These are phyloP conservation scores for Oligia strigilis DNA, from an alignment of 2,888 invertebrate genomes.

Conservation along the genomic window DNA sequence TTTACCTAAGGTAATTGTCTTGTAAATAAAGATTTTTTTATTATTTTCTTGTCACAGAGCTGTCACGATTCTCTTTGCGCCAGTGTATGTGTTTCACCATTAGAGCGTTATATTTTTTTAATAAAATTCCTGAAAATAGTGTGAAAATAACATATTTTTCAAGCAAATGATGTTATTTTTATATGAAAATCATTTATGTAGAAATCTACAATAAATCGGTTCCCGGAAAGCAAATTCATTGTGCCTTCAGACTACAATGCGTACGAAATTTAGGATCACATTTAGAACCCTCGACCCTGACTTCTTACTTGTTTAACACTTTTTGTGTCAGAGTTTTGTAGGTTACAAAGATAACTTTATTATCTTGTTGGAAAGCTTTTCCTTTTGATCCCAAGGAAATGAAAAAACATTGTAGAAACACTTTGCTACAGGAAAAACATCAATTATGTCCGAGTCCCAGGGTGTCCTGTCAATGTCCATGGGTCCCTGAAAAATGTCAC, in stretches of 20 bases:
- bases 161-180: background rate
- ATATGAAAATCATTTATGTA: background rate
- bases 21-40: constrained; percentile 1
- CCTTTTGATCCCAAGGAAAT: constrained; percentile 32
- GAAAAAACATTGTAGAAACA: constrained; percentile 39
- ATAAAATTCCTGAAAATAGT: background rate
- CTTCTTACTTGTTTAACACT: constrained; percentile 7
- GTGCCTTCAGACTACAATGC: constrained; percentile 15
- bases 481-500: constrained; percentile 35
- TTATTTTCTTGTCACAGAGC: background rate
- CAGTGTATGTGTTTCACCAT: background rate
- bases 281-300: constrained; percentile 32
- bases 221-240: constrained; percentile 12
- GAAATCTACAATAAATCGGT: background rate
- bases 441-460: constrained; percentile 45
- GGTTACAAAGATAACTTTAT: constrained; percentile 17
- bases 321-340: constrained; percentile 1
- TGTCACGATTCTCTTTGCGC: background rate
- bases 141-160: background rate
- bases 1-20: constrained; percentile 4
- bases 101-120: background rate
- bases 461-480: constrained; percentile 2
- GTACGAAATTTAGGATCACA: constrained; percentile 23
- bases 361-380: constrained; percentile 27
- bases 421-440: constrained; percentile 52